Evolutionary conservation across 1,140 invertebrate genomes (phyloP).

Genomic region (Pinna nobilis): DNA sequence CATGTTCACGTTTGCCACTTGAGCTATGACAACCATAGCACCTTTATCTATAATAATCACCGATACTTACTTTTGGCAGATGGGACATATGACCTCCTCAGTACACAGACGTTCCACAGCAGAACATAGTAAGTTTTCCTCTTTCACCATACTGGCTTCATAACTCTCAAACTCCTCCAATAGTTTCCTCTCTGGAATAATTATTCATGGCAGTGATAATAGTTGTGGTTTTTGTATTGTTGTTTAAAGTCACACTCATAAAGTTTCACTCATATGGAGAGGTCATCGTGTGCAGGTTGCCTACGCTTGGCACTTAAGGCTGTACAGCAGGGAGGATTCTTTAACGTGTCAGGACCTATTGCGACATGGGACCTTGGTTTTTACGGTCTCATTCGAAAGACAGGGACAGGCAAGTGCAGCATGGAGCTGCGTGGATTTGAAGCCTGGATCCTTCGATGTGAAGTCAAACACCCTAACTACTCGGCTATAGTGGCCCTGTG

Average conservation of each 20-base stretch:
- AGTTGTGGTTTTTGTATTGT: too few relatives aligned
- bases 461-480: too few relatives aligned
- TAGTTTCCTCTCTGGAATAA: conserved; percentile 45
- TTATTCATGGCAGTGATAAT: background rate
- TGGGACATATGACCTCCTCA: conserved; percentile 55
- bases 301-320: too few relatives aligned
- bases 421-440: background rate
- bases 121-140: conserved; percentile 43
- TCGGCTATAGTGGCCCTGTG: too few relatives aligned
- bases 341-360: too few relatives aligned
- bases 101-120: conserved; percentile 44
- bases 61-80: conserved; percentile 52
- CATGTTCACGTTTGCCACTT: background rate
- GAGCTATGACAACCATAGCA: too few relatives aligned
- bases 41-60: background rate
- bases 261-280: too few relatives aligned
- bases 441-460: too few relatives aligned
- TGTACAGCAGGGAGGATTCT: background rate
- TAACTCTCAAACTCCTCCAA: conserved; percentile 48
- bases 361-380: too few relatives aligned
- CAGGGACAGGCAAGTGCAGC: too few relatives aligned
- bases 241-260: background rate
- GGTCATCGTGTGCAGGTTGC: too few relatives aligned
- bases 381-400: too few relatives aligned
- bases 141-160: conserved; percentile 41